Evolutionary conservation across 2,888 invertebrate species (phyloP).

Genomic region (Pomacea canaliculata): DNA sequence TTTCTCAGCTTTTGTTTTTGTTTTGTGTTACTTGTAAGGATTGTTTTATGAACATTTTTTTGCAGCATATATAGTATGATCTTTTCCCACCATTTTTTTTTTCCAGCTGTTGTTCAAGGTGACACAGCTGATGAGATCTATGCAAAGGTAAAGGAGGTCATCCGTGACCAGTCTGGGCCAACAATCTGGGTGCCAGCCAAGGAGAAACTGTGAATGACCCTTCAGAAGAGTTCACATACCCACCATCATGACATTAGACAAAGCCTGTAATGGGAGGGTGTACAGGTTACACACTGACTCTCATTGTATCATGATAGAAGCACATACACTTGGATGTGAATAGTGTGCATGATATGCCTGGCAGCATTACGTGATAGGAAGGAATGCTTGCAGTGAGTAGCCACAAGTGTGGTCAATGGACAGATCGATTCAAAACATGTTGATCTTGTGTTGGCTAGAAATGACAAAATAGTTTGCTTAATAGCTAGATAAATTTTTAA

Average conservation of each 20-base stretch:
- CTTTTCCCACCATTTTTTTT: not conserved
- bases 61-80: too few species aligned
- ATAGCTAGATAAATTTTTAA: too few species aligned
- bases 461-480: too few species aligned
- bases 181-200: constrained; percentile 97
- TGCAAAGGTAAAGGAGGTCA: constrained; percentile 92
- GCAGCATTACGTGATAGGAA: constrained; percentile 2
- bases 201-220: constrained; percentile 73
- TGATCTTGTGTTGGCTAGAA: too few species aligned
- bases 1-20: too few species aligned
- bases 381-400: not conserved
- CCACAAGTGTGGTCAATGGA: too few species aligned
- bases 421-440: too few species aligned
- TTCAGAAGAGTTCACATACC: not conserved
- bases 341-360: not conserved
- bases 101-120: constrained; percentile 91
- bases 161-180: constrained; percentile 94
- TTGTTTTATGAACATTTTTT: too few species aligned
- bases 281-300: not conserved
- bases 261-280: not conserved
- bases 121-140: constrained; percentile 98
- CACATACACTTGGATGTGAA: not conserved
- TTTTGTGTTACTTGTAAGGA: too few species aligned
- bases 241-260: constrained; percentile 3
- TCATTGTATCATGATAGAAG: not conserved